These are phyloP conservation scores for Diplodus puntazzo DNA, from an alignment of 2,797 vertebrate species.

Conservation along the genomic window DNA sequence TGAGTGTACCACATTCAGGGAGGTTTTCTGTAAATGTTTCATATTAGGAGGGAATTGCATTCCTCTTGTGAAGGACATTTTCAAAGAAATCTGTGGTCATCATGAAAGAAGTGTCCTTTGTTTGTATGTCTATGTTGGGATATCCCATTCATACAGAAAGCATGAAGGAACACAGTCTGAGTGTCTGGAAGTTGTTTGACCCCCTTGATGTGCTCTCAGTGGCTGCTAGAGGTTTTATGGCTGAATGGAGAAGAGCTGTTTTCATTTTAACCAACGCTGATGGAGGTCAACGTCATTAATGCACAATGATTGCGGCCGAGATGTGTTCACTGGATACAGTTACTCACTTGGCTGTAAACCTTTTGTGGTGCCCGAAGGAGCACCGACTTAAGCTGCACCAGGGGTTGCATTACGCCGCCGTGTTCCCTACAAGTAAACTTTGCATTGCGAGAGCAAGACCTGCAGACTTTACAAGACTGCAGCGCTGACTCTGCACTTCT, in stretches of 20 bases:
- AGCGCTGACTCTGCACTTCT: conserved; percentile 47
- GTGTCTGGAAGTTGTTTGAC: conserved; percentile 49
- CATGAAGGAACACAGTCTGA: conserved; percentile 19
- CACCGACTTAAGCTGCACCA: conserved; percentile 46
- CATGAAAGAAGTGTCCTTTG: conserved; percentile 1
- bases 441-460: conserved; percentile 38
- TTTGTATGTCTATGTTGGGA: conserved; percentile 2
- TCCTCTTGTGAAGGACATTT: background rate
- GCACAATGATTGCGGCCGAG: conserved; percentile 40
- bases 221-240: conserved; percentile 55
- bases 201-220: conserved; percentile 28
- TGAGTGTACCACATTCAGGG: background rate
- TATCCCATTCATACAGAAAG: conserved; percentile 7
- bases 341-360: conserved; percentile 43
- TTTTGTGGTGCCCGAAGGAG: conserved; percentile 39
- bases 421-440: conserved; percentile 49
- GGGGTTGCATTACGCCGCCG: conserved; percentile 23
- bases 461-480: conserved; percentile 46
- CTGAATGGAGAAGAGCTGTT: conserved; percentile 32
- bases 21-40: conserved; percentile 7
- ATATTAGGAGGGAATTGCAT: background rate
- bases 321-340: conserved; percentile 32
- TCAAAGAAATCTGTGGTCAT: conserved; percentile 9
- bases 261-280: conserved; percentile 42
- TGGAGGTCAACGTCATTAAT: conserved; percentile 55